These are phyloP conservation scores for Amiota minor DNA, from an alignment of 2,888 invertebrate genomes.

Conservation along the genomic window DNA sequence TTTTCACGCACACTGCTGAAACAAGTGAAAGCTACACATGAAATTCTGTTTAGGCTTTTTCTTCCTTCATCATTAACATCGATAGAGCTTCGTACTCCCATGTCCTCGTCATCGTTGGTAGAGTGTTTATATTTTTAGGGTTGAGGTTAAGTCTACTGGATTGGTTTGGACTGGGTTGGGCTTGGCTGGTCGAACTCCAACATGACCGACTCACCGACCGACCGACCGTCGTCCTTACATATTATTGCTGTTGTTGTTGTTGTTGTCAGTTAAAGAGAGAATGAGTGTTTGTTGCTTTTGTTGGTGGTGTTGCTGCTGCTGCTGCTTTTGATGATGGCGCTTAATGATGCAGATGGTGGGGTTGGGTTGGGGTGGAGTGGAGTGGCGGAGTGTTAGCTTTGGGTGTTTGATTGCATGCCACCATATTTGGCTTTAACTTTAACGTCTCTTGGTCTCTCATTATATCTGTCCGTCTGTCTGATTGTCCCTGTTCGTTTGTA, in stretches of 20 bases:
- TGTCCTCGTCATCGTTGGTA: not conserved
- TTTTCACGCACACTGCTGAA: not conserved
- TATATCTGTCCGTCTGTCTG: too few species aligned
- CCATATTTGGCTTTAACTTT: too few species aligned
- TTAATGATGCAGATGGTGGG: not conserved
- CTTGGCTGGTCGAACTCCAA: slow-evolving; percentile 47
- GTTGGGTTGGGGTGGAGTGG: not conserved
- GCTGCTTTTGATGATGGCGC: not conserved
- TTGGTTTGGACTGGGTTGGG: not conserved
- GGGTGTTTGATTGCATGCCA: too few species aligned
- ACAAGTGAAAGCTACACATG: slow-evolving; percentile 4
- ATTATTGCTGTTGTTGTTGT: slow-evolving; percentile 36
- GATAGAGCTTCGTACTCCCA: not conserved
- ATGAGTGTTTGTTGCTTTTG: not conserved
- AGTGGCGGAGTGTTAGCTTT: not conserved
- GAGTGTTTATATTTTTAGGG: not conserved
- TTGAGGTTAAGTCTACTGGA: not conserved
- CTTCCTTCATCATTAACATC: slow-evolving; percentile 29
- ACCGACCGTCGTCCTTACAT: slow-evolving; percentile 19
- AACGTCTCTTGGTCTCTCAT: too few species aligned
- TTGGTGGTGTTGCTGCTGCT: not conserved
- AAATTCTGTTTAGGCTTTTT: slow-evolving; percentile 1
- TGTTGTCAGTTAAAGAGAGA: not conserved
- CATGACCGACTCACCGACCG: slow-evolving; percentile 48
- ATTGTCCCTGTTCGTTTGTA: too few species aligned